A percentile compares a stretch with the other conserved stretches of the same genome.
Conservation (phyloP, 2,113 vertebrate species). For the Chaetura pelagica region DNA sequence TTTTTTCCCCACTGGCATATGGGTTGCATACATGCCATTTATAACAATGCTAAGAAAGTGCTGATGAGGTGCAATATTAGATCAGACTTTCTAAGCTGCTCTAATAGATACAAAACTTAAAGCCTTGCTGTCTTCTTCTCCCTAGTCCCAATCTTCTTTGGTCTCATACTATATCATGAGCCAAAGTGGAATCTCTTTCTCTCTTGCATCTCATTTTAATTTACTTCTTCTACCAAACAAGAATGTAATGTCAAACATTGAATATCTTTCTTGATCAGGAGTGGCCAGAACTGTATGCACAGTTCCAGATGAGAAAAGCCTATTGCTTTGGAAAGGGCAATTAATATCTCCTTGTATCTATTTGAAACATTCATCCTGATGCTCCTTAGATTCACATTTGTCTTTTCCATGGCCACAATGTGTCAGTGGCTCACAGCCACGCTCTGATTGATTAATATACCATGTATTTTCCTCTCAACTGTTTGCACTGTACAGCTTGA, state of each 20-base stretch:
- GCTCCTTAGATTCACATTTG: not conserved
- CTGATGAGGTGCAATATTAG: not conserved
- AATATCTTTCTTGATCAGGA: not conserved
- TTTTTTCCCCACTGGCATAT: not conserved
- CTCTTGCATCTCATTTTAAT: not conserved
- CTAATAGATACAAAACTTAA: not conserved
- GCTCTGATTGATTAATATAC: not conserved
- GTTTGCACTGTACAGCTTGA: not conserved
- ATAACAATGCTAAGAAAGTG: not conserved
- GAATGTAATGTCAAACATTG: not conserved
- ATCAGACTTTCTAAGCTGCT: not conserved
- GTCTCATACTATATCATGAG: fast-evolving
- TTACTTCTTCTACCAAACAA: not conserved
- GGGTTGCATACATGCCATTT: not conserved
- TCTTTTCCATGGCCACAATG: not conserved
- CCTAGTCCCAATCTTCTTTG: not conserved
- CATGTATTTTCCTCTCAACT: not conserved
- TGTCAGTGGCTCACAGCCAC: not conserved
- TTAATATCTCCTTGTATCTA: not conserved
- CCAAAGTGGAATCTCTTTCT: not conserved
- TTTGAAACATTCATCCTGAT: not conserved
- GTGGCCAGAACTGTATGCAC: not conserved
- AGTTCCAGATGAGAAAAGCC: not conserved
- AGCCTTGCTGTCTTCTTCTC: not conserved
- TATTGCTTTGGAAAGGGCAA: not conserved